Evolutionary conservation across 1,140 invertebrate genomes (phyloP).

Genomic region (Oedothorax gibbosus): DNA sequence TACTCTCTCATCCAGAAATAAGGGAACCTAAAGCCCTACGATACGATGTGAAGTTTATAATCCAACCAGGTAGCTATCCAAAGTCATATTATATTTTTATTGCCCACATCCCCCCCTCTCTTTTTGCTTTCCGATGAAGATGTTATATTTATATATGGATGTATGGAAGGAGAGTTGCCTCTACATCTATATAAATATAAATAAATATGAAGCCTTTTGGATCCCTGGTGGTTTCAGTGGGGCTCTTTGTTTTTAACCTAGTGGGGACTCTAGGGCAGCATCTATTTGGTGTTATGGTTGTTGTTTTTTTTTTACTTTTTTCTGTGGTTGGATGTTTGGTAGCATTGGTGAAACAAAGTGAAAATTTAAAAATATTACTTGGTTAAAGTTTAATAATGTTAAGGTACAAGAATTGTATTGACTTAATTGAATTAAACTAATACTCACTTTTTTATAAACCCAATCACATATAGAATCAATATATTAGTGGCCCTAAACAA

Average conservation of each 20-base stretch:
- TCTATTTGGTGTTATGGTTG: background rate
- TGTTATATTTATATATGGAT: constrained; percentile 8
- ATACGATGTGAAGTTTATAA: constrained; percentile 38
- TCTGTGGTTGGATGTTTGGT: too few species aligned
- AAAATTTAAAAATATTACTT: too few species aligned
- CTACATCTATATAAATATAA: constrained; percentile 1
- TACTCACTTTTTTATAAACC: too few species aligned
- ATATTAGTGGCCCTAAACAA: too few species aligned
- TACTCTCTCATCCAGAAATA: constrained; percentile 1
- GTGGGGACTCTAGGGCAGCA: constrained; percentile 2
- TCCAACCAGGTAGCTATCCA: background rate
- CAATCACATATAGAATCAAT: too few species aligned
- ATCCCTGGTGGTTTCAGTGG: background rate
- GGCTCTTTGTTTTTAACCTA: constrained; percentile 24
- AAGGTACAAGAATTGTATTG: too few species aligned
- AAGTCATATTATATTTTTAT: constrained; percentile 38
- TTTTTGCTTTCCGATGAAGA: background rate
- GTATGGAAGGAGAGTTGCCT: background rate
- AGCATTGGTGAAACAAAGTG: too few species aligned
- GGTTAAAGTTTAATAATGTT: too few species aligned
- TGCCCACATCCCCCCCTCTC: background rate
- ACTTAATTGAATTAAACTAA: too few species aligned
- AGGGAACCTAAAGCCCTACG: background rate
- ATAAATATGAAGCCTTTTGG: background rate
- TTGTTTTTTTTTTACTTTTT: too few species aligned